A percentile compares a stretch with the other conserved stretches of the same genome.
phyloP scores from a whole-genome alignment of 2,888 invertebrate genomes.

The Lathronympha strigana region DNA sequence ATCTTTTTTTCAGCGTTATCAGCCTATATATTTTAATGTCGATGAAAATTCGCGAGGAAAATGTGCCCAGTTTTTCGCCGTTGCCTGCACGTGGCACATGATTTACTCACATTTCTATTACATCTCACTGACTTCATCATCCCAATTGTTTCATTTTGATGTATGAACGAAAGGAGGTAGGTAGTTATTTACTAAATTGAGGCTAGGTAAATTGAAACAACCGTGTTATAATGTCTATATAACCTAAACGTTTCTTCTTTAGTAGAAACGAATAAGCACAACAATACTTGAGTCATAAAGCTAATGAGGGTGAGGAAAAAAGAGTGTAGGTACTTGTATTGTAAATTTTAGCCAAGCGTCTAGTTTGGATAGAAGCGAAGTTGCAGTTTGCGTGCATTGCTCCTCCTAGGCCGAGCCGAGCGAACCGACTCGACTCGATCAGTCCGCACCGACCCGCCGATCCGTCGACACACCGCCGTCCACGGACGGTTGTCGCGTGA shows the following conservation, averaged over 20 bases:
- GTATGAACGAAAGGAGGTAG: background rate
- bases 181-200: background rate
- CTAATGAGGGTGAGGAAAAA: slow-evolving; percentile 22
- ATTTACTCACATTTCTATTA: slow-evolving; percentile 13
- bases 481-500: slow-evolving; percentile 62
- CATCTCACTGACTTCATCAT: background rate
- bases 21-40: too few species aligned
- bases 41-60: slow-evolving; percentile 22
- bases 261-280: background rate
- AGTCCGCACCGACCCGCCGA: slow-evolving; percentile 73
- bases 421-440: slow-evolving; percentile 48
- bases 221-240: background rate
- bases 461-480: slow-evolving; percentile 62
- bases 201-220: background rate
- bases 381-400: slow-evolving; percentile 39
- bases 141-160: background rate
- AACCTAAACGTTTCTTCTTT: background rate
- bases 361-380: slow-evolving; percentile 28
- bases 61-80: slow-evolving; percentile 19
- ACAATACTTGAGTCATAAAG: slow-evolving; percentile 9
- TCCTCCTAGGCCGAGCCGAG: slow-evolving; percentile 27
- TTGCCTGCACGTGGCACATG: slow-evolving; percentile 25
- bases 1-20: too few species aligned
- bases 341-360: slow-evolving; percentile 28
- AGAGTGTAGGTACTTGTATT: background rate